These are phyloP conservation scores for Hippocampus barbouri DNA, from an alignment of 2,113 vertebrate genomes.

Conservation along the genomic window DNA sequence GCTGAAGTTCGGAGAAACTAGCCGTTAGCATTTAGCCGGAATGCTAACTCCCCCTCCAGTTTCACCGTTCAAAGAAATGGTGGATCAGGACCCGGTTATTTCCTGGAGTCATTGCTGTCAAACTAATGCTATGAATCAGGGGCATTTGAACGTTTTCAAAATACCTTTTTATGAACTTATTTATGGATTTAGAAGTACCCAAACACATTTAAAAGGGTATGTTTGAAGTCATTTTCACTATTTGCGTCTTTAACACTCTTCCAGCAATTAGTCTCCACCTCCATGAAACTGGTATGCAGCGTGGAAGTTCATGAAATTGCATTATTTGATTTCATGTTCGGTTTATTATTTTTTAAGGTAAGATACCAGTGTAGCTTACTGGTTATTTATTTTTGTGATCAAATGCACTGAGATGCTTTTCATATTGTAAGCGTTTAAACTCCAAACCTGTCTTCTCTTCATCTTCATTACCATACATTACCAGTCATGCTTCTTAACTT, in stretches of 20 bases:
- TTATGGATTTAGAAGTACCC: neutral
- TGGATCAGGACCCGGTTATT: constrained; percentile 35
- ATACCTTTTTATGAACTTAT: neutral
- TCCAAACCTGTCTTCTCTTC: neutral
- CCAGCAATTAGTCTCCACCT: neutral
- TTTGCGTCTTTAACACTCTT: neutral
- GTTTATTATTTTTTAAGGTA: neutral
- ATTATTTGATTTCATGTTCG: neutral
- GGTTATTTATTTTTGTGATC: neutral
- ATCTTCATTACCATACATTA: neutral
- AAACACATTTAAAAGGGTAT: neutral
- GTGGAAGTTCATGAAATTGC: neutral
- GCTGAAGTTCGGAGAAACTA: constrained; percentile 5
- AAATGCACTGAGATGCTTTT: neutral
- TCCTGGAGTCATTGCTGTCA: constrained; percentile 14
- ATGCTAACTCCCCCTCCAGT: constrained; percentile 24
- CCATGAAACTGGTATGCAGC: neutral
- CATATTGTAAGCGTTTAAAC: neutral
- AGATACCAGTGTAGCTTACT: neutral
- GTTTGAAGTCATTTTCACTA: neutral
- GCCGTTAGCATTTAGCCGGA: constrained; percentile 42
- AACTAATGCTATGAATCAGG: neutral
- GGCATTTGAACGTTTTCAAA: neutral
- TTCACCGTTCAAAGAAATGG: neutral
- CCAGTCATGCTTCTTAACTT: neutral